phyloP scores from a whole-genome alignment of 2,888 invertebrate species.

The Acrobasis consociella region DNA sequence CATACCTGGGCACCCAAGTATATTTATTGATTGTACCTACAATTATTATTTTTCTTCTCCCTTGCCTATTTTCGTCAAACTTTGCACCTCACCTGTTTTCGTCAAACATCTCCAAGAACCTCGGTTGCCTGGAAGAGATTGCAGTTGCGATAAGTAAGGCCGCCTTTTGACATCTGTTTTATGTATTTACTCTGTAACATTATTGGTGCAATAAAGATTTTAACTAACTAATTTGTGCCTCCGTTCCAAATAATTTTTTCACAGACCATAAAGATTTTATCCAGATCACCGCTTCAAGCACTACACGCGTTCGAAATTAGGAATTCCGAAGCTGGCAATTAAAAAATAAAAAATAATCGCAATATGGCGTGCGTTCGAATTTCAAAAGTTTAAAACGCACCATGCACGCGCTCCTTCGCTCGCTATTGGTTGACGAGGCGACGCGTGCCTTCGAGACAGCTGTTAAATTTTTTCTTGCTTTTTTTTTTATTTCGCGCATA shows the following conservation, averaged over 20 bases:
- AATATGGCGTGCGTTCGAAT: conserved; percentile 21
- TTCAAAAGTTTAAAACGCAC: conserved; percentile 21
- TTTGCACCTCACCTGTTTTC: no score
- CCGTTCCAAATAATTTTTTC: background rate
- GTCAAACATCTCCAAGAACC: no score
- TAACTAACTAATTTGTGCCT: no score
- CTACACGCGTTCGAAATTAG: conserved; percentile 4
- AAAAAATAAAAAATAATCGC: conserved; percentile 16
- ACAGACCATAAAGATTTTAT: background rate
- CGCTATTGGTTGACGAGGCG: conserved; percentile 23
- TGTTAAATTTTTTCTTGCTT: conserved; percentile 30
- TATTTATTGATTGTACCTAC: no score
- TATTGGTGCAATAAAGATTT: no score
- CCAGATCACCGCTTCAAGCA: background rate
- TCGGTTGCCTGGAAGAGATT: no score
- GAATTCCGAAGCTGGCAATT: conserved; percentile 12
- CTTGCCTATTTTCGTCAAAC: no score
- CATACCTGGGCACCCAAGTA: no score
- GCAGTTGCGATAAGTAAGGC: no score
- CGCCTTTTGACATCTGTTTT: no score
- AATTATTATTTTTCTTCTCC: no score
- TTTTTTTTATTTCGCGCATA: conserved; percentile 25
- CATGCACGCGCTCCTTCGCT: conserved; percentile 28
- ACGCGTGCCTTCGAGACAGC: conserved; percentile 31
- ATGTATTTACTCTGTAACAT: no score